phyloP scores from a whole-genome alignment of 2,888 invertebrate species.

The Tipula helvola region DNA sequence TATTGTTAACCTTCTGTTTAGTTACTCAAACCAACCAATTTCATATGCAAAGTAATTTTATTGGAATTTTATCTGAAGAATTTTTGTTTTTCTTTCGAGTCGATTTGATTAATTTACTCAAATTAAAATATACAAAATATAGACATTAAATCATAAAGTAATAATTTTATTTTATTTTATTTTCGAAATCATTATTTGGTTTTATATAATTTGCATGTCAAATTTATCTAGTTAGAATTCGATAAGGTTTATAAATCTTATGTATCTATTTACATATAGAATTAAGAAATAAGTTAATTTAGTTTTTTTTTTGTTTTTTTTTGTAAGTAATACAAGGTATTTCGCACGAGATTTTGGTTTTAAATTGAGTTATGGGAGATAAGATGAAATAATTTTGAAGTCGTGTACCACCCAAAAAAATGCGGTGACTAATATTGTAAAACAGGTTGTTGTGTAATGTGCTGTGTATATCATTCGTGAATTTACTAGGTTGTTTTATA shows the following conservation, averaged over 20 bases:
- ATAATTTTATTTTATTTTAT: background rate
- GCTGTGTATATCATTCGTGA: background rate
- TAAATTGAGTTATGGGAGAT: background rate
- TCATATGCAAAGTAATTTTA: background rate
- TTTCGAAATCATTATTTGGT: background rate
- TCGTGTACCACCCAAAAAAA: background rate
- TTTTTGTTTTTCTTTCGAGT: background rate
- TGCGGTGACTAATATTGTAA: background rate
- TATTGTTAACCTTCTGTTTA: background rate
- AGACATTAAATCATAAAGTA: background rate
- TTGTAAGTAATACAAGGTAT: background rate
- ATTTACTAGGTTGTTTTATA: background rate
- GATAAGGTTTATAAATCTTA: background rate
- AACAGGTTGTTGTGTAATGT: background rate
- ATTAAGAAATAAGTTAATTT: background rate
- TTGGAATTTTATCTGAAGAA: background rate
- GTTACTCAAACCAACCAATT: background rate
- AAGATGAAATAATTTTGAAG: background rate
- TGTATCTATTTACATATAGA: background rate
- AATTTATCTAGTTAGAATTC: background rate
- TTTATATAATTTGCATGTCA: background rate
- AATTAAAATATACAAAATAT: background rate
- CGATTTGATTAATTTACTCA: background rate
- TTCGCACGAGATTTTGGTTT: background rate
- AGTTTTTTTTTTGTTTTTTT: background rate